Evolutionary conservation across 2,113 vertebrate genomes (phyloP).

Genomic region (Chaetura pelagica): DNA sequence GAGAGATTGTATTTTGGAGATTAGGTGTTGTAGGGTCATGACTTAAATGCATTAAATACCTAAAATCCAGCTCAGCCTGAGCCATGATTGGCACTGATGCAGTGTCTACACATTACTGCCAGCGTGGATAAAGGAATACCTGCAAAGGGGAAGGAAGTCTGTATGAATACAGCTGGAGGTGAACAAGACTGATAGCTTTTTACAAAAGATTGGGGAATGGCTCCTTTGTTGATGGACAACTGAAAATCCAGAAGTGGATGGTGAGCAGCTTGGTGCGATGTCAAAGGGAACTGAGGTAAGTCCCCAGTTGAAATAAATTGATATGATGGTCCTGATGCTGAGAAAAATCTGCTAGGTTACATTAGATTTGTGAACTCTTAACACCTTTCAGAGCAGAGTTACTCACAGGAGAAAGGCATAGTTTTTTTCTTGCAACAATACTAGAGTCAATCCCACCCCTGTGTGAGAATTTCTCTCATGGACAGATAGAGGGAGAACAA

Average conservation of each 20-base stretch:
- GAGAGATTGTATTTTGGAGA: neutral
- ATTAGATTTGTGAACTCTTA: neutral
- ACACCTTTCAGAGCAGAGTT: neutral
- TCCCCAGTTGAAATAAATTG: neutral
- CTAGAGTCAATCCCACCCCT: neutral
- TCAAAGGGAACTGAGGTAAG: neutral
- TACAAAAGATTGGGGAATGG: neutral
- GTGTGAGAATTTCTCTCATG: neutral
- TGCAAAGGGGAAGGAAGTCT: neutral
- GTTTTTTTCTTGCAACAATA: neutral
- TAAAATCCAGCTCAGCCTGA: neutral
- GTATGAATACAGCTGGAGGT: neutral
- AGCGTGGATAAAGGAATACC: neutral
- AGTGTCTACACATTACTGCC: accelerated
- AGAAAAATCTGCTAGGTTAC: neutral
- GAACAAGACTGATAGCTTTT: neutral
- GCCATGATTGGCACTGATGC: neutral
- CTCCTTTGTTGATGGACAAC: neutral
- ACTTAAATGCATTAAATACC: neutral
- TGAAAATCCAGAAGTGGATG: neutral
- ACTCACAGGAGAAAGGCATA: neutral
- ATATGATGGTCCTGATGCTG: neutral
- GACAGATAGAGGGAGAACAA: neutral
- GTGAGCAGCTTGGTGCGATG: neutral
- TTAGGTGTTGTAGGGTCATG: neutral